phyloP scores from a whole-genome alignment of 2,797 vertebrate species.

The Falco cherrug region DNA sequence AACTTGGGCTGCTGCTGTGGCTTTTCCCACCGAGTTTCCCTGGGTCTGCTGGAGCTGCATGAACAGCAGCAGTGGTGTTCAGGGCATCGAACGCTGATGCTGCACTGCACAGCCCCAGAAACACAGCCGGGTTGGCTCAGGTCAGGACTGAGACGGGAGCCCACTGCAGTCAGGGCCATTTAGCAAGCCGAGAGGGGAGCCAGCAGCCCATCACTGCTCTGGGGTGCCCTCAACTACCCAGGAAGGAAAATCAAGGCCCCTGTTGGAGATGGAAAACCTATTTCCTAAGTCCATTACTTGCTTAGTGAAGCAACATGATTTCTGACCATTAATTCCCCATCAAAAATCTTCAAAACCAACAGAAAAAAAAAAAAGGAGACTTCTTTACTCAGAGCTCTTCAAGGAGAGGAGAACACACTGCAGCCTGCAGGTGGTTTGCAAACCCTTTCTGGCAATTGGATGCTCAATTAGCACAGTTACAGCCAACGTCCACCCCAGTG shows the following conservation, averaged over 20 bases:
- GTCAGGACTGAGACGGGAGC: neutral
- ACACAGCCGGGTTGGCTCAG: neutral
- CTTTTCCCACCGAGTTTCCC: neutral
- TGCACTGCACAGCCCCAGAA: neutral
- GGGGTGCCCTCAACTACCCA: neutral
- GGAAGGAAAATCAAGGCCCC: neutral
- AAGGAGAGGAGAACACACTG: neutral
- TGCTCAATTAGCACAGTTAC: neutral
- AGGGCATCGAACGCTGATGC: fast-evolving
- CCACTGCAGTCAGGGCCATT: fast-evolving
- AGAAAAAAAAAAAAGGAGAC: neutral
- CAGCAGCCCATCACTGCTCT: neutral
- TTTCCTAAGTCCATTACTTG: neutral
- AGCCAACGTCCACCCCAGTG: neutral
- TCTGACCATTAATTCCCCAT: neutral
- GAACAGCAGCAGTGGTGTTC: neutral
- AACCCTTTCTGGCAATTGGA: neutral
- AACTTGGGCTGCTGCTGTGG: neutral
- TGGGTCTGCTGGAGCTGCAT: neutral
- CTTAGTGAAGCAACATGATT: neutral
- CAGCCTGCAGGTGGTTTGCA: neutral
- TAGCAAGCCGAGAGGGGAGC: neutral
- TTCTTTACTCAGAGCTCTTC: neutral
- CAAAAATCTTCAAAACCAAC: neutral
- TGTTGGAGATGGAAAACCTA: neutral